Base-by-base conservation (phyloP, 2,797 vertebrate species). In the Aeoliscus strigatus region DNA sequence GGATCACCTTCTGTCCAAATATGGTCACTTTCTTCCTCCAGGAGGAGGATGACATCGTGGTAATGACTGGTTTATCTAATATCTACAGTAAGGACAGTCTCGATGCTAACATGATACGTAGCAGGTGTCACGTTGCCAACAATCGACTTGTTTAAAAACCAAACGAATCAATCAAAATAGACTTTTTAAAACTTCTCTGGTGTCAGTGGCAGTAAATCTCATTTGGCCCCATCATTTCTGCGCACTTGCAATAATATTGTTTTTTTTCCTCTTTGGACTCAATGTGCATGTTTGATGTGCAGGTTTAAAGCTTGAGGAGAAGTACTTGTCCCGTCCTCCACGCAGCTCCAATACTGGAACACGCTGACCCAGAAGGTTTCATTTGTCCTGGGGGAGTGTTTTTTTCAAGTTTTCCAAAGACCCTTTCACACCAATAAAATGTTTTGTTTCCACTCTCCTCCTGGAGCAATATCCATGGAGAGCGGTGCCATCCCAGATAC, bases 371-470 rank as follows among this genome's bases (percentile, higher is more conserved):
- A 2, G 52, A 50, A 70, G 60, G 27, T 64, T 79, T 82, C 72
- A 80, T 73, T 53, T 48, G 61, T 64, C 75, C 54, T 8, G 9
- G 32, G 67, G 62, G 73, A 66, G 36, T 42, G 39, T 46, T 64
- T 78, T 75, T 54, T 46, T n/a, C n/a, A 66, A 18, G 51, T 42
- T 51, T 75, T 64, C 56, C 60, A 39, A 63, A 49, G 60, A 75
- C 66, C 62, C 76, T 70, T 70, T 71, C 66, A 69, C 67, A 76
- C 69, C 59, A 70, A 42, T 77, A 67, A 79, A 73, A 43, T 41
- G 28, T 68, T 23, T 57, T 69, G 53, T 69, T 70, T 61, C 17
- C 53, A 46, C 47, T 39, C 39, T 60, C 42, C 50, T 51, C 27
- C 46, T 60, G 70, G 54, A 61, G 47, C 33, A 23, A 34, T 45